These are phyloP conservation scores for Drosophila acutilabella DNA, from an alignment of 2,888 invertebrate genomes.

Conservation along the genomic window DNA sequence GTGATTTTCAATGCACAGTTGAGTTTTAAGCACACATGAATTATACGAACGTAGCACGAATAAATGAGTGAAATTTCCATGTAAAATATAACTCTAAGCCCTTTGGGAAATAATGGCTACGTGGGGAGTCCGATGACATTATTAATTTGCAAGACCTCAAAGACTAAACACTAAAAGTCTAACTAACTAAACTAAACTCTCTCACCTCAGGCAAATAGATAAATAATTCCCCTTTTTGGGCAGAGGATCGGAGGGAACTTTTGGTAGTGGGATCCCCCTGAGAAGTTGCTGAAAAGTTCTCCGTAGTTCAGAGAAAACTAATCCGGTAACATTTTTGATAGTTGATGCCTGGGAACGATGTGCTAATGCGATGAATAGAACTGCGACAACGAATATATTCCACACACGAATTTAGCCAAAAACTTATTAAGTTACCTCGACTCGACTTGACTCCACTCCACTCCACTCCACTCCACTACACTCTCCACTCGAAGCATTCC, in stretches of 20 bases:
- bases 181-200: constrained; percentile 10
- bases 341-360: constrained; percentile 33
- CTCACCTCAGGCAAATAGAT: constrained; percentile 10
- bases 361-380: constrained; percentile 41
- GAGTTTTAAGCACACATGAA: background rate
- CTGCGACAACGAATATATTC: constrained; percentile 18
- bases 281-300: constrained; percentile 42
- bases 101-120: constrained; percentile 16
- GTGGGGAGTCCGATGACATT: constrained; percentile 4
- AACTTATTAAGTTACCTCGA: constrained; percentile 46
- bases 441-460: background rate
- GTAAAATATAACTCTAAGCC: constrained; percentile 13
- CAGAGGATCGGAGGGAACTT: background rate
- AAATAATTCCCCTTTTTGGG: constrained; percentile 16
- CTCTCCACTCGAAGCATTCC: constrained; percentile 23
- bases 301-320: constrained; percentile 25
- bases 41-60: constrained; percentile 1
- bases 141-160: constrained; percentile 24
- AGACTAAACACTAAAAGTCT: constrained; percentile 8
- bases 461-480: background rate
- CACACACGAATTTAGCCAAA: constrained; percentile 27
- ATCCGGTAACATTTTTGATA: constrained; percentile 48
- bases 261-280: background rate
- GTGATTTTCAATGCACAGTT: background rate
- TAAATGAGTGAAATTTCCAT: constrained; percentile 1